These are phyloP conservation scores for Eptesicus fuscus DNA, from an alignment of 2,113 vertebrate genomes.

Conservation along the genomic window DNA sequence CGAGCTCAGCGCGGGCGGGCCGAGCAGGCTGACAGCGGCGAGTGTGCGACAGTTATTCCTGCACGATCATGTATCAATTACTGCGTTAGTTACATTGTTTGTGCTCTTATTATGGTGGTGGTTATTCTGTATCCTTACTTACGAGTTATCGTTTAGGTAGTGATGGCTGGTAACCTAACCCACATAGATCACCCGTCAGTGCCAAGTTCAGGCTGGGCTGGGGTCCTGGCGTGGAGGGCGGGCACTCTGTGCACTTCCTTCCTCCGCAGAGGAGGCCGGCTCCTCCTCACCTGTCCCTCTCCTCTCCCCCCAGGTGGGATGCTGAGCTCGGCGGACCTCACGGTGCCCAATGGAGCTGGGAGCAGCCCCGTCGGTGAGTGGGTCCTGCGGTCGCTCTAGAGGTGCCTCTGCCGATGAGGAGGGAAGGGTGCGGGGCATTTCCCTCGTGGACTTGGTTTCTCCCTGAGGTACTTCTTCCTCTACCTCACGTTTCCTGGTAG, in stretches of 20 bases:
- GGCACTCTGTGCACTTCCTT: neutral
- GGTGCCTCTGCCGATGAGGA: neutral
- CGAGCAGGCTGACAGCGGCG: neutral
- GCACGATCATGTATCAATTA: no score
- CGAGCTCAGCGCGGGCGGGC: neutral
- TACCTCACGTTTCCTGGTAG: neutral
- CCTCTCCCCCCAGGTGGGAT: constrained; percentile 84
- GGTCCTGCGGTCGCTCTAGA: neutral
- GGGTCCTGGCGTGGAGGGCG: neutral
- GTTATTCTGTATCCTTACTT: neutral
- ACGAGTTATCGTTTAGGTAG: neutral
- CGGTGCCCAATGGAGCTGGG: constrained; percentile 92
- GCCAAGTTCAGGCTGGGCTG: neutral
- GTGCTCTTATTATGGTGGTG: neutral
- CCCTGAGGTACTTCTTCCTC: neutral
- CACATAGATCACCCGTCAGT: neutral
- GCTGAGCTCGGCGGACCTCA: constrained; percentile 89
- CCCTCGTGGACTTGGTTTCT: neutral
- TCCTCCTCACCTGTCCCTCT: neutral
- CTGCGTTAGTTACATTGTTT: no score
- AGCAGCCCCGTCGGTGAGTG: constrained; percentile 91
- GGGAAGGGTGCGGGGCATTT: neutral
- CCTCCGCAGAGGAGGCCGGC: neutral
- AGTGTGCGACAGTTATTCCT: neutral
- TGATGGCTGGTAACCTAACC: neutral